phyloP scores from a whole-genome alignment of 2,888 invertebrate genomes.

The Noctua janthina region DNA sequence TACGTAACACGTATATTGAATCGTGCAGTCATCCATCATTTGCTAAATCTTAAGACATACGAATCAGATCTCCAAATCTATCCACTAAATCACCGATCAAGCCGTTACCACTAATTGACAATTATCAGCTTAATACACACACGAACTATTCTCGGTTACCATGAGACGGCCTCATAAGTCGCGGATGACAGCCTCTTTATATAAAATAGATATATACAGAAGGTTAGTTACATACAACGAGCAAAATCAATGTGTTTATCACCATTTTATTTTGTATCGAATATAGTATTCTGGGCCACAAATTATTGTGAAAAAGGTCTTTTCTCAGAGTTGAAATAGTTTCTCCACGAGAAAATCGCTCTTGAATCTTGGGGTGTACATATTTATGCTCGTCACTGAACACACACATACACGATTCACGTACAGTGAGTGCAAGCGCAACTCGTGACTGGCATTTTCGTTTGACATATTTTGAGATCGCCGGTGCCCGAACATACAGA shows the following conservation, averaged over 20 bases:
- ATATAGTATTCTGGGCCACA: too few species aligned
- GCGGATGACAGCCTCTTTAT: constrained; percentile 25
- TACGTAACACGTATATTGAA: not conserved
- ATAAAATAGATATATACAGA: not conserved
- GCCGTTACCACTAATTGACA: constrained; percentile 48
- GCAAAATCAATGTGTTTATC: too few species aligned
- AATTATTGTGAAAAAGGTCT: too few species aligned
- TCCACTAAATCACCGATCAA: constrained; percentile 36
- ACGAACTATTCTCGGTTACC: constrained; percentile 31
- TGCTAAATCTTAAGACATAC: constrained; percentile 13
- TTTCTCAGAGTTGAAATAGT: too few species aligned
- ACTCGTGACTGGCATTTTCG: too few species aligned
- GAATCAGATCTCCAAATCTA: constrained; percentile 23
- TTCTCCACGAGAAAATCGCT: too few species aligned
- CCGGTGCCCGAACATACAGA: not conserved
- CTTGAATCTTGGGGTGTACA: too few species aligned
- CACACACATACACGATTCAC: too few species aligned
- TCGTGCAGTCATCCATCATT: constrained; percentile 14
- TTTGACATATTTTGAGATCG: not conserved
- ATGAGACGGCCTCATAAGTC: constrained; percentile 37
- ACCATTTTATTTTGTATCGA: too few species aligned
- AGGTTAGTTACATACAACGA: constrained; percentile 1
- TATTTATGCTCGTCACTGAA: too few species aligned
- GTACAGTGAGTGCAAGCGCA: too few species aligned
- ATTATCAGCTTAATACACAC: constrained; percentile 37